Base-by-base conservation (phyloP, 2,113 vertebrate genomes). In the Monopterus albus region DNA sequence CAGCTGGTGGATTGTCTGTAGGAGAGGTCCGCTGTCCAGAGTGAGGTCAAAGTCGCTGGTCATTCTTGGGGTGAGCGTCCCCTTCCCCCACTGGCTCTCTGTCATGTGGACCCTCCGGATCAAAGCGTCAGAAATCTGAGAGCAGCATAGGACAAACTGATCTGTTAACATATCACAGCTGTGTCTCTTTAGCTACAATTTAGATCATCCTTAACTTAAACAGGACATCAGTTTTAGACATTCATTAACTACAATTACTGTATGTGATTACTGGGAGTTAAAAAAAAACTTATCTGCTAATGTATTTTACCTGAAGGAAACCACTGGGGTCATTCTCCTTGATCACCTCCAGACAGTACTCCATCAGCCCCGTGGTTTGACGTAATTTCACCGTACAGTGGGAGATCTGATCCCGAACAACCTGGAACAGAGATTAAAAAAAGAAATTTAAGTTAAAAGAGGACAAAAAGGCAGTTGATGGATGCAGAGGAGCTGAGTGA, bases 251-350 rank as follows among this genome's bases (percentile, higher is more conserved):
- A n/a, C n/a, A n/a, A n/a, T n/a, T n/a, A n/a, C n/a, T n/a, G n/a
- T n/a, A n/a, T n/a, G n/a, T n/a, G n/a, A n/a, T n/a, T n/a, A n/a
- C n/a, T n/a, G n/a, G n/a, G n/a, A n/a, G n/a, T n/a, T n/a, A n/a
- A n/a, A n/a, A n/a, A n/a, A n/a, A n/a, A n/a, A n/a, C n/a, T n/a
- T n/a, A n/a, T n/a, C n/a, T n/a, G n/a, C n/a, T n/a, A 1, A 1
- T 26, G 25, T 14, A 6, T 38, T 68, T 26, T 7, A 98, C 98
- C 96, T 99, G 98, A 61, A 99, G 91, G 90, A 99, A 99, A 17
- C 98, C 98, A 0, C 97, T 99, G 78, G 97, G 97, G 72, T 99
- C 97, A 2, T 99, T 99, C 89, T 99, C 98, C 90, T 99, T 99
- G 91, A 99, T 99, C 87, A 99, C 98, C 78, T 99, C 98, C 90